A percentile compares a stretch with the other conserved stretches of the same genome.
Evolutionary conservation across 2,797 vertebrate species (phyloP).

Genomic region (Falco columbarius): DNA sequence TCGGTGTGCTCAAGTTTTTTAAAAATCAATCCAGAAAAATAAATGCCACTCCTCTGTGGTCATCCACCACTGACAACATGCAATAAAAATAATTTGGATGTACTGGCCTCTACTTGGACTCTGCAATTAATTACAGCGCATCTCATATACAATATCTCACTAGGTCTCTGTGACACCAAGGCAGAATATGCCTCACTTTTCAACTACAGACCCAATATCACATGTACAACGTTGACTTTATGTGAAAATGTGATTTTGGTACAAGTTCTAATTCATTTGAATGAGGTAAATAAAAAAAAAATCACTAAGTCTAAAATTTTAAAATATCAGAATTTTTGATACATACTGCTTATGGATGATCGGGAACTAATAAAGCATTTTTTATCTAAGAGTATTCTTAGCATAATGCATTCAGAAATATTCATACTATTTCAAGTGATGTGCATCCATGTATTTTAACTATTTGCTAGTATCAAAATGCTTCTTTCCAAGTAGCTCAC

Average conservation of each 20-base stretch:
- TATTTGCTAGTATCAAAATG: not conserved
- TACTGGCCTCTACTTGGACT: not conserved
- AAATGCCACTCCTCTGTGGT: not conserved
- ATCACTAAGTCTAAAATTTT: accelerated
- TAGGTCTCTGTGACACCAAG: not conserved
- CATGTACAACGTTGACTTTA: not conserved
- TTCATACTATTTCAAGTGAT: not conserved
- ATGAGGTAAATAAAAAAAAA: not conserved
- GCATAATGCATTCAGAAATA: not conserved
- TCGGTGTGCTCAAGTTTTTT: not conserved
- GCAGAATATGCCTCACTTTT: not conserved
- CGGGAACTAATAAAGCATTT: not conserved
- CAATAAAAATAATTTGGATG: not conserved
- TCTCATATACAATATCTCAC: not conserved
- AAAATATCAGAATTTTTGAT: not conserved
- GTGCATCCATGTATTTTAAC: not conserved
- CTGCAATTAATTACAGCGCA: not conserved
- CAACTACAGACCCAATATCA: not conserved
- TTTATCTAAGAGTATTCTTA: not conserved
- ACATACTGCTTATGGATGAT: not conserved
- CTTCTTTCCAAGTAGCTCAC: not conserved
- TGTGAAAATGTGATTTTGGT: not conserved
- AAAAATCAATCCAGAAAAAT: not conserved
- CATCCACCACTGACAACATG: not conserved
- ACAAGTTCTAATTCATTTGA: not conserved